phyloP scores from a whole-genome alignment of 2,888 invertebrate species.

The Hybos culiciformis region DNA sequence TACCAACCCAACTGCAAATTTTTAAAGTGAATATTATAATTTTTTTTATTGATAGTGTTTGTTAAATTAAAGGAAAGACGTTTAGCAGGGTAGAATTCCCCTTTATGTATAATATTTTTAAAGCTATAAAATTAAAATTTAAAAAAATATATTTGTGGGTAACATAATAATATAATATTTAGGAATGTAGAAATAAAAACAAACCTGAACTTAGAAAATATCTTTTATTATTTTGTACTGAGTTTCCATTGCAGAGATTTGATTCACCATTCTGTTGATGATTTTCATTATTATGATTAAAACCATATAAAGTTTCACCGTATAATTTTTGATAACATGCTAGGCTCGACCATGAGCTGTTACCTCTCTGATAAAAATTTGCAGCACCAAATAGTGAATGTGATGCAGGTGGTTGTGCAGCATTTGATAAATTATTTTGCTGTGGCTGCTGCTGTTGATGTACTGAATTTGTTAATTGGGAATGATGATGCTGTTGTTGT shows the following conservation, averaged over 20 bases:
- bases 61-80: too few species aligned
- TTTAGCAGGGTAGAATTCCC: background rate
- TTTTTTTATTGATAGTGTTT: too few species aligned
- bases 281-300: constrained; percentile 12
- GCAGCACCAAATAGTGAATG: constrained; percentile 34
- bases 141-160: background rate
- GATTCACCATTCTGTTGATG: constrained; percentile 1
- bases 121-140: background rate
- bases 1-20: too few species aligned
- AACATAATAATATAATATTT: background rate
- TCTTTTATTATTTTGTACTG: constrained; percentile 11
- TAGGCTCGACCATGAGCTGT: constrained; percentile 32
- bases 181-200: background rate
- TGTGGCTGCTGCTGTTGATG: constrained; percentile 21
- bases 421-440: constrained; percentile 17
- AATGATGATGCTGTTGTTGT: constrained; percentile 19
- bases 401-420: constrained; percentile 12
- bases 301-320: constrained; percentile 28
- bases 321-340: constrained; percentile 32
- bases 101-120: background rate
- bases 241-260: constrained; percentile 11
- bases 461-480: too few species aligned
- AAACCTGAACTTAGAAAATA: background rate
- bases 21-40: too few species aligned
- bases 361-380: constrained; percentile 33